Conservation (phyloP, 2,113 vertebrate species). For the Callorhinus ursinus region DNA sequence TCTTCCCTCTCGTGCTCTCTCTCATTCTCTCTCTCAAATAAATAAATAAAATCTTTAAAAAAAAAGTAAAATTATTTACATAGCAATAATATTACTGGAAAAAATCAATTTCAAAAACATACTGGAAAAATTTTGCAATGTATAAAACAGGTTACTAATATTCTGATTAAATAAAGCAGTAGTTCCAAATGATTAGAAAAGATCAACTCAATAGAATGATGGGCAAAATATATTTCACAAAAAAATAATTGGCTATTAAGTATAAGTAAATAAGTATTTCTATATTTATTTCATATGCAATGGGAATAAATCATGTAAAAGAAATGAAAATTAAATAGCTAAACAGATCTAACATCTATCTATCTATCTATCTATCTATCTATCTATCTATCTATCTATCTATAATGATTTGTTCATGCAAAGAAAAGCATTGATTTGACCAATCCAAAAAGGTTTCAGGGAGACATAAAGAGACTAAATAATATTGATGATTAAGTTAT, state of each 20-base stretch:
- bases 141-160: neutral
- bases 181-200: neutral
- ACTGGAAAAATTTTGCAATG: neutral
- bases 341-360: neutral
- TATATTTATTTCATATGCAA: neutral
- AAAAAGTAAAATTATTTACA: neutral
- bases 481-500: neutral
- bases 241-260: neutral
- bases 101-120: neutral
- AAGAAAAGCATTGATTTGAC: neutral
- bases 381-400: neutral
- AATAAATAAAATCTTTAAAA: no score
- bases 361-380: neutral
- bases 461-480: neutral
- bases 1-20: no score
- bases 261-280: neutral
- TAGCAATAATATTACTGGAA: neutral
- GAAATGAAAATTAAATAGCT: neutral
- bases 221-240: neutral
- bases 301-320: neutral
- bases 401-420: neutral
- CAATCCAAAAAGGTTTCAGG: rapidly evolving
- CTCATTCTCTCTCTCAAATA: no score
- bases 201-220: neutral
- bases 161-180: neutral